Percentiles rank a stretch among this genome's conserved stretches.
phyloP scores from a whole-genome alignment of 2,113 vertebrate genomes.

The Thalassarche chlororhynchos region DNA sequence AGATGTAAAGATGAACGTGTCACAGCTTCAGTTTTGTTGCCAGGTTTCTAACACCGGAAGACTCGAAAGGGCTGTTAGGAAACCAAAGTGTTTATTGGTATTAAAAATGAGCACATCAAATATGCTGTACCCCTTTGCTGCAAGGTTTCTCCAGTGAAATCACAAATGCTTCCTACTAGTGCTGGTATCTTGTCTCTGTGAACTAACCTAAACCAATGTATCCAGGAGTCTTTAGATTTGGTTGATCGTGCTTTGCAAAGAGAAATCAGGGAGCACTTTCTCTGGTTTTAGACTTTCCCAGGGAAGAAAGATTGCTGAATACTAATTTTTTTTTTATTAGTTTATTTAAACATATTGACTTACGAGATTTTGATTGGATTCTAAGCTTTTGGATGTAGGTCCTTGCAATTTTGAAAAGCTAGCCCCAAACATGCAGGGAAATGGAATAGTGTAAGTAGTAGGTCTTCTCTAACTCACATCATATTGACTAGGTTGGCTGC shows the following conservation, averaged over 20 bases:
- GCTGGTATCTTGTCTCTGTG: background rate
- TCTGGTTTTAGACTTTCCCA: background rate
- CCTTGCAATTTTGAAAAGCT: background rate
- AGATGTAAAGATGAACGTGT: background rate
- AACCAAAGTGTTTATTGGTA: background rate
- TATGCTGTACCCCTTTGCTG: background rate
- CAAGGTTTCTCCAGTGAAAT: background rate
- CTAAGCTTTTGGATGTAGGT: background rate
- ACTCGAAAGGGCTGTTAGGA: background rate
- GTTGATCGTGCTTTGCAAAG: background rate
- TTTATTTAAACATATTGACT: background rate
- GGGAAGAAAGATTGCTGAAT: background rate
- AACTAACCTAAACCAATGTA: fast-evolving
- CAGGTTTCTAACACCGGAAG: background rate
- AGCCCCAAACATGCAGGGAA: background rate
- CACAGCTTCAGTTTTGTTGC: background rate
- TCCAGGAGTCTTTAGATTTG: background rate
- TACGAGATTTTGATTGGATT: background rate
- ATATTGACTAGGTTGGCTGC: background rate
- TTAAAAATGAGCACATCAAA: background rate
- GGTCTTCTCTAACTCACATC: background rate
- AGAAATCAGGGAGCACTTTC: background rate
- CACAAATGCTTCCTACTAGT: background rate
- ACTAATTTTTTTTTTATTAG: background rate
- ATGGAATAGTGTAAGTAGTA: background rate